Base-by-base conservation (phyloP, 2,113 vertebrate species). In the Lycaon pictus region DNA sequence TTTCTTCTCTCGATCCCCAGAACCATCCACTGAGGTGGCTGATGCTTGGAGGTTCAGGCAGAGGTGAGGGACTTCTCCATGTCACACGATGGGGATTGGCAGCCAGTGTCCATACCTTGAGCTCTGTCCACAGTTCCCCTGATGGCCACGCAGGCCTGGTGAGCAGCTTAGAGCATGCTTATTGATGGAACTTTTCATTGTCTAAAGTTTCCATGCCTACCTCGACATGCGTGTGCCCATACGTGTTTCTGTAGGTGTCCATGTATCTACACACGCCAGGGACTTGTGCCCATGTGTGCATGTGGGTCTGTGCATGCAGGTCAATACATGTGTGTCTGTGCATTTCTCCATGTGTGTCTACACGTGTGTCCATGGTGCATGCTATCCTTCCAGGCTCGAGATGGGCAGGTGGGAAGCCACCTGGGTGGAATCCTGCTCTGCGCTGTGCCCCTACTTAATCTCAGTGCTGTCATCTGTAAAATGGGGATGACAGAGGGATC, bases 261-360 rank as follows among this genome's bases (percentile, higher is more conserved):
- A 10, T 3, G 23, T 2, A 7, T 48, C 37, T 48, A 9, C 58
- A 25, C 55, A 20, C 5, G 10, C 53, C 32, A 9, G 4, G 27
- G 60, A 9, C 17, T n/a, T 20, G 60, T 15, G 62, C 58, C 19
- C 0, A 0, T n/a, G n/a, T 13, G 48, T 60, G 32, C 51, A 35
- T 3, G 20, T 0, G 1, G 23, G 37, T 48, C 72, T 3, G 5
- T 25, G 71, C 71, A 15, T 23, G 23, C 11, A 0, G 15, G 37
- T 43, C 37, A 48, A 48, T n/a, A 43, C 20, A 12, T 1, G 22
- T 1, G 37, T 60, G 60, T 62, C 22, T 62, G 43, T 43, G 43
- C 6, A 43, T 43, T 43, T 43, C 43, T 43, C 43, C 20, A 12
- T 0, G 22, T 1, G 37, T 20, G 67, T 20, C 32, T 19, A 19